Conservation (phyloP, 2,888 invertebrate genomes). For the Heliconius aoede region DNA sequence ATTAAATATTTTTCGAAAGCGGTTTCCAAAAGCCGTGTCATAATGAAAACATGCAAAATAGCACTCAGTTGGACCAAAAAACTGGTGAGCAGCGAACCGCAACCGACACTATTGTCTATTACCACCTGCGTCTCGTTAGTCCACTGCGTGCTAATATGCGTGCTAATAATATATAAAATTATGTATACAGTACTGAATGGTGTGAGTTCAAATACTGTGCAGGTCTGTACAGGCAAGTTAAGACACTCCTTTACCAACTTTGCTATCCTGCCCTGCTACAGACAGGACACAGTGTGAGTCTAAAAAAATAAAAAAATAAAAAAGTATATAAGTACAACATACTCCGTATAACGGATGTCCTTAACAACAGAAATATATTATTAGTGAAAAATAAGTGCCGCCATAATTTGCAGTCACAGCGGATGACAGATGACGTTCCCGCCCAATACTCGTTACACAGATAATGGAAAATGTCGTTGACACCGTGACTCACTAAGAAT, state of each 20-base stretch:
- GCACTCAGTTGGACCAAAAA: slow-evolving; percentile 54
- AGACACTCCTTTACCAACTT: too few species aligned
- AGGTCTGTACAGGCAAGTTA: too few species aligned
- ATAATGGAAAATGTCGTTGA: slow-evolving; percentile 29
- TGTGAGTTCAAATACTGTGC: background rate
- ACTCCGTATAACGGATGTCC: background rate
- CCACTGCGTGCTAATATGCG: slow-evolving; percentile 19
- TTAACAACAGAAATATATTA: slow-evolving; percentile 23
- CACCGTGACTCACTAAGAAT: slow-evolving; percentile 19
- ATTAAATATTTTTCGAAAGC: background rate
- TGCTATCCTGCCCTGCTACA: too few species aligned
- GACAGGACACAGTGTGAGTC: too few species aligned
- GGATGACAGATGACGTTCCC: slow-evolving; percentile 58
- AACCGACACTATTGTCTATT: slow-evolving; percentile 66
- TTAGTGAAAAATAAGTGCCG: slow-evolving; percentile 44
- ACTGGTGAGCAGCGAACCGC: slow-evolving; percentile 63
- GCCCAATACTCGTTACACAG: slow-evolving; percentile 47
- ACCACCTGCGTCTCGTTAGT: slow-evolving; percentile 23
- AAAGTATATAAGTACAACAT: background rate
- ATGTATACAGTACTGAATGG: background rate
- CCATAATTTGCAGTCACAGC: slow-evolving; percentile 51
- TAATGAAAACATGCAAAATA: slow-evolving; percentile 41
- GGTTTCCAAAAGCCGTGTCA: slow-evolving; percentile 1
- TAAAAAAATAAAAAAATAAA: too few species aligned
- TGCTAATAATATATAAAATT: slow-evolving; percentile 9